Evolutionary conservation across 92 coral and sea anemone species (phyloP), one percentile per base, ranked within the genome.

Genomic region (Anthopleura xanthogrammica): DNA sequence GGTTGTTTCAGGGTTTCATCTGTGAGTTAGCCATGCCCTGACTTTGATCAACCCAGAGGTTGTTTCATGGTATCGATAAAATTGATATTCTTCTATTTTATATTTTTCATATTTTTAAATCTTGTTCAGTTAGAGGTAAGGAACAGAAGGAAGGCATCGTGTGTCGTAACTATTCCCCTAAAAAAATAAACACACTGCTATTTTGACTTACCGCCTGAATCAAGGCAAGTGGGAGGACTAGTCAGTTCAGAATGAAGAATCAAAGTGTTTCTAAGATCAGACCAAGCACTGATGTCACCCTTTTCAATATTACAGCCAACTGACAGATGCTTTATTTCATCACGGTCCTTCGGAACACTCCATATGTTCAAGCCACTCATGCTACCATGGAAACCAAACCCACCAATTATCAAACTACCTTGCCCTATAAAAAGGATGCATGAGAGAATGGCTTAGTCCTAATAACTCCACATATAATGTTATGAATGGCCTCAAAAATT

Each of bases 331-430:
- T 57, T 24, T 50, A 82, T 12, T 58, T 82, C 85, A 41, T 40
- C 65, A 24, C 66, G 46, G 20, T 29, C 50, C 60, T 72, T 46
- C 48, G 74, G 80, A 2, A 41, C 4, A 42, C 85, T 82, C 85
- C 85, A 82, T 79, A 82, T 52, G 79, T 82, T 82, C 54, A 82
- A 58, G 5, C 85, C 85, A 41, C 80, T 82, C 66, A 82, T 82
- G 20, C 75, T 82, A 5, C 85, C 85, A 13, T 60, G 64, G 39
- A 82, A 82, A 5, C 78, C 78, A 11, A 19, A 41, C 40, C 85
- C 57, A 9, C 79, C 85, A 41, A 82, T 54, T 29, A 43, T 5
- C 2, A 82, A 50, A 16, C 17, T 70, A 12, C 85, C 85, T 9
- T 16, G 40, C n/a, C 85, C 85, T 82, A 55, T 3, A 68, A 12